Evolutionary conservation across 1,140 invertebrate genomes (phyloP).

Genomic region (Diplogasteroides magnus): DNA sequence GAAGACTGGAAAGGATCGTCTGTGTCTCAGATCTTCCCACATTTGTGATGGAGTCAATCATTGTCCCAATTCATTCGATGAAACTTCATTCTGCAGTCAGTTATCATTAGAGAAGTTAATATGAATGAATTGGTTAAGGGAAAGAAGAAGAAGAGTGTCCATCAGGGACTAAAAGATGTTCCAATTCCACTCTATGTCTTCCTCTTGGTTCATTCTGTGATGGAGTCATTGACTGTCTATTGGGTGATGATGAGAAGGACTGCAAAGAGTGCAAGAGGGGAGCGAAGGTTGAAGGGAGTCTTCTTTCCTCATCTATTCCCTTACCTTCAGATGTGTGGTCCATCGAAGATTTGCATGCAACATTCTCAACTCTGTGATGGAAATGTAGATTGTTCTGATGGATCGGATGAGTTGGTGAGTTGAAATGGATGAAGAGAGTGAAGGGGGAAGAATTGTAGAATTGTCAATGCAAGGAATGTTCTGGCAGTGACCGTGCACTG

Average conservation of each 20-base stretch:
- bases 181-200: slow-evolving; percentile 9
- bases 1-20: not conserved
- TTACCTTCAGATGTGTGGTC: slow-evolving; percentile 19
- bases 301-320: not conserved
- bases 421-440: not conserved
- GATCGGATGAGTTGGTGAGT: slow-evolving; percentile 19
- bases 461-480: slow-evolving; percentile 23
- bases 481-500: slow-evolving; percentile 12
- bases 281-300: slow-evolving; percentile 10
- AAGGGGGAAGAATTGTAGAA: slow-evolving; percentile 15
- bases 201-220: slow-evolving; percentile 15
- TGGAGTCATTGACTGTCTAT: slow-evolving; percentile 20
- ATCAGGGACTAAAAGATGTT: not conserved
- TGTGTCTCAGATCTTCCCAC: slow-evolving; percentile 8
- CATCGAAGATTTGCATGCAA: slow-evolving; percentile 12
- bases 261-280: slow-evolving; percentile 16
- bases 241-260: slow-evolving; percentile 23
- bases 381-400: slow-evolving; percentile 21
- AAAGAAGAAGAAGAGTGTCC: slow-evolving; percentile 16
- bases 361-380: slow-evolving; percentile 29
- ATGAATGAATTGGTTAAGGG: not conserved
- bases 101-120: not conserved
- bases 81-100: slow-evolving; percentile 14
- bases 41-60: slow-evolving; percentile 19
- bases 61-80: slow-evolving; percentile 19